Evolutionary conservation across 2,113 vertebrate species (phyloP), one percentile per base, ranked within the genome.

Genomic region (Apistogramma diplotaenia): DNA sequence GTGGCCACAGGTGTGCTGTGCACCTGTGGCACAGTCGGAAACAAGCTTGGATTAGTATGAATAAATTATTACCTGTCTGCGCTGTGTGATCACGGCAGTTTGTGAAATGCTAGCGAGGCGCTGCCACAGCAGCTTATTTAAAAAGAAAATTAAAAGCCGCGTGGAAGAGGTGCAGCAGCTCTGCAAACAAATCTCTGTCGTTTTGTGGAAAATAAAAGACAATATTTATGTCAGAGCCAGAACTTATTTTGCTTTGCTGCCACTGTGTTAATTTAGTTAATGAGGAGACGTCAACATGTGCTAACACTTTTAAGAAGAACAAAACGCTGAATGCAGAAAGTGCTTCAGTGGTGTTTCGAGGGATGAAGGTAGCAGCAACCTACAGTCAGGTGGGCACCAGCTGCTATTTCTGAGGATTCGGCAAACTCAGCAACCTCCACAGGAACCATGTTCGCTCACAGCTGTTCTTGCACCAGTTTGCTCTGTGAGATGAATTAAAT

Each of bases 21-120:
- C 82, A 86, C 86, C 77, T 89, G 84, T 85, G 72, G 76, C 83
- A 75, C 81, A 59, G 82, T 80, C 37, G 73, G 79, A 77, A 81
- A 58, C 55, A 57, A 13, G 35, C 60, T 33, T 75, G 76, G 53
- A 86, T 90, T 84, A 74, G 31, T 70, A 57, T 77, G 81, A 87
- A 90, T 83, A 81, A 79, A 89, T 86, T 72, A 87, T 81, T 23
- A 83, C 55, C 13, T 27, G 40, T 65, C 54, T 60, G 65, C 54
- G 23, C 16, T 46, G 27, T 58, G 25, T 4, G 23, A 60, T 82
- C 40, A 18, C 12, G 58, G 61, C 18, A 40, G 58, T 61, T 76
- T 55, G n/a, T 12, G 57, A 61, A 61, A 56, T 23, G 49, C 19
- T 8, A n/a, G 15, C n/a, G 37, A 80, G 54, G 21, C 46, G 74